These are phyloP conservation scores for Corythornis vintsioides DNA, from an alignment of 2,113 vertebrate genomes.

Conservation along the genomic window DNA sequence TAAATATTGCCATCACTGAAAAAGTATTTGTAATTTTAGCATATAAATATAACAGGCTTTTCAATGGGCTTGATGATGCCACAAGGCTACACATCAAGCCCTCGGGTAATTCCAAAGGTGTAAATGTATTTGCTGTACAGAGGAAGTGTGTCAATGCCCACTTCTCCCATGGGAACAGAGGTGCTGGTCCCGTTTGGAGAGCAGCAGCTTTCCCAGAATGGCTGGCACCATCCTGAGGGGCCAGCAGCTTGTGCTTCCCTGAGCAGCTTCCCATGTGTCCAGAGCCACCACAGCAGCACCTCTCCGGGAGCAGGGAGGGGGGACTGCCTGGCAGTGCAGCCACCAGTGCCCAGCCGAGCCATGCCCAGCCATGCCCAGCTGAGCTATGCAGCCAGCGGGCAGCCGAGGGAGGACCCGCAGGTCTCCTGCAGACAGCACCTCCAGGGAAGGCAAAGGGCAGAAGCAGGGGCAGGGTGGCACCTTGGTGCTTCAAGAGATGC, in stretches of 20 bases:
- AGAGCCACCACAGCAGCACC: background rate
- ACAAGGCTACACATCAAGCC: background rate
- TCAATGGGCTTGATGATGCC: background rate
- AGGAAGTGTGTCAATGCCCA: background rate
- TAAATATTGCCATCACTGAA: constrained; percentile 71
- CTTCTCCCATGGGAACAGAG: background rate
- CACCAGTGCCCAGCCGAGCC: background rate
- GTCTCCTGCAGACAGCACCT: background rate
- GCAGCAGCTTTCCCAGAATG: background rate
- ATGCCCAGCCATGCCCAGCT: background rate
- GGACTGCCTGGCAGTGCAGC: accelerated
- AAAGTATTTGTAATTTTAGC: constrained; percentile 67
- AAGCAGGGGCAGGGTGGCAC: background rate
- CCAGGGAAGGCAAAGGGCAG: background rate
- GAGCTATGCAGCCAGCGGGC: background rate
- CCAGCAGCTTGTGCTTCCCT: background rate
- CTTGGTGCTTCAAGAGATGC: background rate
- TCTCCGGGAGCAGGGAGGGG: background rate
- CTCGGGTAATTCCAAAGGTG: constrained; percentile 35
- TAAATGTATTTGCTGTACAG: constrained; percentile 63
- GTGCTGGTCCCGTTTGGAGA: background rate
- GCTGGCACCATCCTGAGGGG: background rate
- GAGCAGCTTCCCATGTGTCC: background rate
- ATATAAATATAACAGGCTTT: constrained; percentile 46
- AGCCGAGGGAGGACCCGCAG: accelerated